Base-by-base conservation (phyloP, 30 jellyfish, hydroid and myxozoan species). In the Rhopilema esculentum region DNA sequence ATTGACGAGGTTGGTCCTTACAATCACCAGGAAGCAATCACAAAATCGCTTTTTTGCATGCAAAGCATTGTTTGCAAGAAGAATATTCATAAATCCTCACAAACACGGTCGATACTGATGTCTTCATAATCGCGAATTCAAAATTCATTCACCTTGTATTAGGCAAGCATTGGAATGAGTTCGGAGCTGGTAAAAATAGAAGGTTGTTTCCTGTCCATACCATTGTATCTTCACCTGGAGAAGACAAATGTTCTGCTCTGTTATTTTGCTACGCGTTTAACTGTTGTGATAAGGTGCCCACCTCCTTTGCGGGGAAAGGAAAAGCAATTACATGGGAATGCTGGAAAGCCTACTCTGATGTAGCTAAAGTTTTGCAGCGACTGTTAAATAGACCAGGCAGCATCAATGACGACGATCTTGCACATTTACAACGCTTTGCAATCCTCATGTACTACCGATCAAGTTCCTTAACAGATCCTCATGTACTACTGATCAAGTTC, bases 151-250 rank as follows among this genome's bases (percentile, higher is more conserved):
- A 18, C 57, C 50, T 85, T 8, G 89, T 18, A 27, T 66, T 57
- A 68, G 75, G 71, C 25, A 89, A 72, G 80, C 93, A 70, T 84
- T 84, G 72, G 93, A 72, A 49, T 9, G 93, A 49, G 87, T 69
- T 84, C 1, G 87, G 93, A 26, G 33, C 78, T 27, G 57, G 57
- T 25, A 78, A 75, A 72, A 57, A 20, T 23, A 18, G 24, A 0
- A 50, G 93, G 0, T 84, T 51, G 53, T 0, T 2, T 51, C 95
- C 85, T 53, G 50, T 86, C 62, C 89, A 86, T 86, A 22, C 48
- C 23, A 20, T 61, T 19, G 90, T 31, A 1, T n/a, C 66, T 7
- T 24, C 78, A 48, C 66, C 40, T 32, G 72, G 72, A 0, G 87
- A 70, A 72, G 71, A 52, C 7, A 72, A 49, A 27, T 84, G 40